Percentiles rank a stretch among this genome's conserved stretches.
These are phyloP conservation scores for Mythimna vitellina DNA, from an alignment of 2,888 invertebrate genomes.

Conservation along the genomic window DNA sequence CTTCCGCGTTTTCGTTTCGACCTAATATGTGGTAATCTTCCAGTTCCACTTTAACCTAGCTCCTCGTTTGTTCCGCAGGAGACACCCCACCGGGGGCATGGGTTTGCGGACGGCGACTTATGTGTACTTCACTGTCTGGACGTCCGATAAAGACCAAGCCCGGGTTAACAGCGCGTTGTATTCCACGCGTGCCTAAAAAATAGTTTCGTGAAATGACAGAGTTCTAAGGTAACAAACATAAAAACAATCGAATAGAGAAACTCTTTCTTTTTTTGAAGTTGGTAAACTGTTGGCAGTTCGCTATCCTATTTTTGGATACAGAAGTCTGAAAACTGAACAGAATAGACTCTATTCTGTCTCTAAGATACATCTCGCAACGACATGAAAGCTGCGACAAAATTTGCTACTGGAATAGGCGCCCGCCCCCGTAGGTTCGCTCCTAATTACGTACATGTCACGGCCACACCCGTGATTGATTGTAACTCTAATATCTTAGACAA, in stretches of 20 bases:
- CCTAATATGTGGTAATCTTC: no score
- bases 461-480: slow-evolving; percentile 88
- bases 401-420: slow-evolving; percentile 68
- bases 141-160: no score
- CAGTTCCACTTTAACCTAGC: no score
- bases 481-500: slow-evolving; percentile 87
- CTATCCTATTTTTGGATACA: not conserved
- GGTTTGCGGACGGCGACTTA: no score
- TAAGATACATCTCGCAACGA: slow-evolving; percentile 39
- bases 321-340: not conserved
- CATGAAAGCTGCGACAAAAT: slow-evolving; percentile 38
- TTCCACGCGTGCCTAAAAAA: no score
- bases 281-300: not conserved
- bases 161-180: no score
- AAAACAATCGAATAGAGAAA: no score
- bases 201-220: no score
- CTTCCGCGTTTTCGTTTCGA: not conserved
- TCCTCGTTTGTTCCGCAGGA: no score
- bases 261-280: not conserved
- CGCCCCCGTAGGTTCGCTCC: slow-evolving; percentile 75
- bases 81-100: no score
- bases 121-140: no score
- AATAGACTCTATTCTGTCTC: not conserved
- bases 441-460: slow-evolving; percentile 88
- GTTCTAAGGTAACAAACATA: no score